Percentiles rank a stretch among this genome's conserved stretches.
These are phyloP conservation scores for Catagonus wagneri DNA, from an alignment of 2,113 vertebrate species.

Conservation along the genomic window DNA sequence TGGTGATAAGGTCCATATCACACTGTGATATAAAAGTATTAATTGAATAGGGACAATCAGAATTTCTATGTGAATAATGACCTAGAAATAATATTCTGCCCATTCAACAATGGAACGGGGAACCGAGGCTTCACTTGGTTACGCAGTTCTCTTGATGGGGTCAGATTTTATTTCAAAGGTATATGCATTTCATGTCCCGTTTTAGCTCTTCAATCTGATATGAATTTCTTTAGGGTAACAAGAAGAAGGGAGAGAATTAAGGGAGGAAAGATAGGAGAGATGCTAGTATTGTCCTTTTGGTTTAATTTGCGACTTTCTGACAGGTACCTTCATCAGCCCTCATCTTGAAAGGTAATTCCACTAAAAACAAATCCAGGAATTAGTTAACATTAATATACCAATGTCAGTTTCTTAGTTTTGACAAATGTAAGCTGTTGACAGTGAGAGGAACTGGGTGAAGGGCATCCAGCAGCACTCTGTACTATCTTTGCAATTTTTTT, in stretches of 20 bases:
- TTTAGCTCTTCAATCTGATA: slow-evolving; percentile 62
- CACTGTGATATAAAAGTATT: slow-evolving; percentile 66
- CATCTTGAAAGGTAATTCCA: background rate
- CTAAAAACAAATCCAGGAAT: background rate
- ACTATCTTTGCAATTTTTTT: background rate
- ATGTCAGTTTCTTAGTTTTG: background rate
- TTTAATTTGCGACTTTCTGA: slow-evolving; percentile 26
- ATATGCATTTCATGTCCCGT: slow-evolving; percentile 27
- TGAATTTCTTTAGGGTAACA: slow-evolving; percentile 36
- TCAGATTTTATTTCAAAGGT: slow-evolving; percentile 57
- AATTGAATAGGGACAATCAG: slow-evolving; percentile 64
- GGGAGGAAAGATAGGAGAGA: background rate
- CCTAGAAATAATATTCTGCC: slow-evolving; percentile 64
- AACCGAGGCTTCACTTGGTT: slow-evolving; percentile 34
- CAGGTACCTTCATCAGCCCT: background rate
- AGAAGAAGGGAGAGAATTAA: slow-evolving; percentile 36
- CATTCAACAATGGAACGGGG: slow-evolving; percentile 20
- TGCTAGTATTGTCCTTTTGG: background rate
- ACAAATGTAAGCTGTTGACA: slow-evolving; percentile 8
- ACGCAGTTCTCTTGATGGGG: slow-evolving; percentile 39
- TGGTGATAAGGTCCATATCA: slow-evolving; percentile 54
- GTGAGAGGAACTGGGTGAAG: background rate
- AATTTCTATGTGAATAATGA: slow-evolving; percentile 74
- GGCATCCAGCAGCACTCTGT: background rate
- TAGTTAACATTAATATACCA: background rate